Conservation (phyloP, 2,113 vertebrate genomes). For the Lophotis ruficrista region DNA sequence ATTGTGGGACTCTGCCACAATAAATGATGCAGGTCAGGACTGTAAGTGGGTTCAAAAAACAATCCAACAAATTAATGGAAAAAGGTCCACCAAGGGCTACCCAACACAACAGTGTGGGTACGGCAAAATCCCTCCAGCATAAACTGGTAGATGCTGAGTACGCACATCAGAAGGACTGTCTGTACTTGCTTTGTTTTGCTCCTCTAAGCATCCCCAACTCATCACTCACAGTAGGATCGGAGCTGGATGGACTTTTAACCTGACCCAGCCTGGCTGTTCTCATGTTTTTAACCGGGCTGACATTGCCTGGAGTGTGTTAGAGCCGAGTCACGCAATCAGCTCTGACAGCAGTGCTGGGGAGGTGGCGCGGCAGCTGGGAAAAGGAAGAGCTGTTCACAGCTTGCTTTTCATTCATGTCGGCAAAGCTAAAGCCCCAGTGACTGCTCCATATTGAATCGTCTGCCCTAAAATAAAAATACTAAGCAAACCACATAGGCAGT, state of each 20-base stretch:
- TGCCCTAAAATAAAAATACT: background rate
- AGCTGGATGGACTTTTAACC: constrained; percentile 17
- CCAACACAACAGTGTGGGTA: background rate
- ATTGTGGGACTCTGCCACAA: background rate
- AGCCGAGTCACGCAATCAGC: background rate
- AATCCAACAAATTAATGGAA: background rate
- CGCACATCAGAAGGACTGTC: background rate
- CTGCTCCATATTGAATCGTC: background rate
- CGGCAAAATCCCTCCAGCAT: background rate
- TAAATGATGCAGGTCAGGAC: background rate
- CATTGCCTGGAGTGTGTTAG: constrained; percentile 31
- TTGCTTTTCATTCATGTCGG: constrained; percentile 2
- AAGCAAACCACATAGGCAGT: background rate
- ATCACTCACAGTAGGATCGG: background rate
- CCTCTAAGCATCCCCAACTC: background rate
- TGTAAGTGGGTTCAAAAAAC: background rate
- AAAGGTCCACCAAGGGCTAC: background rate
- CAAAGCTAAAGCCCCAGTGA: constrained; percentile 15
- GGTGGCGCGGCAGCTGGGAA: background rate
- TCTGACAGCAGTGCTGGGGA: background rate
- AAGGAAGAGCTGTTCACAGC: constrained; percentile 20
- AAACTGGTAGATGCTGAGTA: background rate
- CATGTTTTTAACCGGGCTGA: constrained; percentile 18
- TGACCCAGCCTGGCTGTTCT: constrained; percentile 4
- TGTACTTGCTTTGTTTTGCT: background rate